Evolutionary conservation across 2,113 vertebrate genomes (phyloP).

Genomic region (Megaptera novaeangliae): DNA sequence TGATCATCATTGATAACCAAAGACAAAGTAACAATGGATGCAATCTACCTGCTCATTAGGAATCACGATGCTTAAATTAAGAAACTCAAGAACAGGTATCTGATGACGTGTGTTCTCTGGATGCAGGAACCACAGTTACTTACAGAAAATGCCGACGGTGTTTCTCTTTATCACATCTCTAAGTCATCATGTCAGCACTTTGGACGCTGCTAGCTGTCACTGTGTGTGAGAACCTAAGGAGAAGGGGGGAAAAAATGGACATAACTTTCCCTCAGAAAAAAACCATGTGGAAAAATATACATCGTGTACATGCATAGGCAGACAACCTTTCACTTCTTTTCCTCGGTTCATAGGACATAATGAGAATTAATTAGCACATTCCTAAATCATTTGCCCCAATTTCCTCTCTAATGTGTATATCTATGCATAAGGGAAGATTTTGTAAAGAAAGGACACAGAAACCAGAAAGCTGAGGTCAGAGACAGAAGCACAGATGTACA

Average conservation of each 20-base stretch:
- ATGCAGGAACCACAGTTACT: constrained; percentile 70
- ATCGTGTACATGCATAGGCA: background rate
- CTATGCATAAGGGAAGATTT: constrained; percentile 62
- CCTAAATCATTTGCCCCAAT: constrained; percentile 72
- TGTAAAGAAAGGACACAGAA: constrained; percentile 62
- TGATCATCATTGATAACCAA: constrained; percentile 76
- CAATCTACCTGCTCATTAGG: constrained; percentile 80
- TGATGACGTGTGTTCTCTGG: constrained; percentile 60
- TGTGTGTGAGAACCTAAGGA: constrained; percentile 83
- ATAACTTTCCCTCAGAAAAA: constrained; percentile 58
- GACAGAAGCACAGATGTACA: constrained; percentile 42
- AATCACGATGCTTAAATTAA: constrained; percentile 70
- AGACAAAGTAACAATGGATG: constrained; percentile 75
- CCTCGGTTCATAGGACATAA: constrained; percentile 54
- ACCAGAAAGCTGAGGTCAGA: constrained; percentile 64
- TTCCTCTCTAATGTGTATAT: constrained; percentile 62
- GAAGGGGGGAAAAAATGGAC: background rate
- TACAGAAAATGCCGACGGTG: constrained; percentile 88
- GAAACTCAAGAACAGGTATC: constrained; percentile 60
- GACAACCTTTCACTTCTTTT: constrained; percentile 32
- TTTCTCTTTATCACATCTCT: constrained; percentile 86
- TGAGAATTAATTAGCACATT: constrained; percentile 74
- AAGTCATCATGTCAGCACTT: constrained; percentile 85
- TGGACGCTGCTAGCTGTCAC: constrained; percentile 86
- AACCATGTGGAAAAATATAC: constrained; percentile 6